phyloP scores from a whole-genome alignment of 2,113 vertebrate genomes.

The Tenrec ecaudatus region DNA sequence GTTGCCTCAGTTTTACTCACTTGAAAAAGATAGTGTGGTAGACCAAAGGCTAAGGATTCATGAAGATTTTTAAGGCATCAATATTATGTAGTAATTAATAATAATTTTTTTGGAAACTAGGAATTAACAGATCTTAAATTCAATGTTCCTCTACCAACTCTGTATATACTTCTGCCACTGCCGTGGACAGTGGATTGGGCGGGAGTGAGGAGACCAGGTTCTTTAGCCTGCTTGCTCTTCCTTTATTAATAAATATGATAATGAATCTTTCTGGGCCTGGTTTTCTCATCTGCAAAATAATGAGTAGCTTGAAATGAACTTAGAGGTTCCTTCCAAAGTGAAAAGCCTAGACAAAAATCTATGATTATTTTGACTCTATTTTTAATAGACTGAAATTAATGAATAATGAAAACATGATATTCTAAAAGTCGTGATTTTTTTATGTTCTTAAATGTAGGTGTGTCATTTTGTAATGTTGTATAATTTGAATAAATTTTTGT shows the following conservation, averaged over 20 bases:
- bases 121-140: not conserved
- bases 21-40: not conserved
- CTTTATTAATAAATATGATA: conserved; percentile 56
- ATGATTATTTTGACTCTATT: not conserved
- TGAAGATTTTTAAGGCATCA: not conserved
- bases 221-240: conserved; percentile 20
- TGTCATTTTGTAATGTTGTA: conserved; percentile 28
- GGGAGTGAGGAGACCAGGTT: conserved; percentile 12
- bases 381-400: conserved; percentile 25
- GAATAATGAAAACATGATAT: not conserved
- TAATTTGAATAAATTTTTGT: conserved; percentile 13
- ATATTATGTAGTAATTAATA: not conserved
- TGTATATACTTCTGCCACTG: not conserved
- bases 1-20: not conserved
- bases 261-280: not conserved
- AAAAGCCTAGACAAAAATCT: conserved; percentile 19
- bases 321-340: not conserved
- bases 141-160: not conserved
- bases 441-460: not conserved
- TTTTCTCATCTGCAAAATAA: conserved; percentile 60
- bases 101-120: too few relatives aligned
- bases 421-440: not conserved
- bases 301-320: not conserved
- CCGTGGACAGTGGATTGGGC: not conserved
- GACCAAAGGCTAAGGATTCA: not conserved